Percentiles rank a stretch among this genome's conserved stretches.
These are phyloP conservation scores for Proterorhinus semilunaris DNA, from an alignment of 2,113 vertebrate genomes.

Conservation along the genomic window DNA sequence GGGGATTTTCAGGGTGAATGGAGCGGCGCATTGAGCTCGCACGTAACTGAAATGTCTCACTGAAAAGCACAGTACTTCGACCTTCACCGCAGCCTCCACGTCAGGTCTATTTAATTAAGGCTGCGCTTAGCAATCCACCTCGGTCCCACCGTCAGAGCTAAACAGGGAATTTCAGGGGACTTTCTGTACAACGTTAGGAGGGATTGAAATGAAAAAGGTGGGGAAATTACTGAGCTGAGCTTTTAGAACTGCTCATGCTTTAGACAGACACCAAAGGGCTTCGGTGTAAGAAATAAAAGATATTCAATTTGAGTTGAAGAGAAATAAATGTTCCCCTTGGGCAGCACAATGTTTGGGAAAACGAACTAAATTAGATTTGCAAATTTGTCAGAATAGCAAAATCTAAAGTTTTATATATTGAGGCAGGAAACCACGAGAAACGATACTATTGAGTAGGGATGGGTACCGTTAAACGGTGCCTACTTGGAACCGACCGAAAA, in stretches of 20 bases:
- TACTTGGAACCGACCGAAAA: no score
- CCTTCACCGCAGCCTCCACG: conserved; percentile 24
- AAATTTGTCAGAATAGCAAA: no score
- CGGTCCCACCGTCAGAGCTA: conserved; percentile 25
- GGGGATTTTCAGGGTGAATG: conserved; percentile 3
- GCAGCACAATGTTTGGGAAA: background rate
- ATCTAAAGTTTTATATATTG: no score
- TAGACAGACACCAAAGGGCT: conserved; percentile 56
- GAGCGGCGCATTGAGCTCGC: background rate
- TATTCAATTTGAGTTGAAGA: conserved; percentile 58
- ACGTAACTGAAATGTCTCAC: conserved; percentile 10
- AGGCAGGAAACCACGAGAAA: no score
- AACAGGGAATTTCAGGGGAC: conserved; percentile 31
- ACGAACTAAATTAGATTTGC: no score
- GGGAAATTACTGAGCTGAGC: conserved; percentile 46
- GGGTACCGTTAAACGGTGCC: no score
- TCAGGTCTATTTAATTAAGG: conserved; percentile 34
- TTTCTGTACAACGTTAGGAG: conserved; percentile 27
- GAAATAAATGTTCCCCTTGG: background rate
- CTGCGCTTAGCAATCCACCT: conserved; percentile 26
- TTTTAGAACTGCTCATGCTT: conserved; percentile 59
- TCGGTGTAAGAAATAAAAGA: conserved; percentile 45
- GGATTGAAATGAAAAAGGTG: conserved; percentile 43
- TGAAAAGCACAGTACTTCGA: background rate
- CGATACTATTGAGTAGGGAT: no score